Conservation (phyloP, 2,113 vertebrate genomes). For the Uria aalge region DNA sequence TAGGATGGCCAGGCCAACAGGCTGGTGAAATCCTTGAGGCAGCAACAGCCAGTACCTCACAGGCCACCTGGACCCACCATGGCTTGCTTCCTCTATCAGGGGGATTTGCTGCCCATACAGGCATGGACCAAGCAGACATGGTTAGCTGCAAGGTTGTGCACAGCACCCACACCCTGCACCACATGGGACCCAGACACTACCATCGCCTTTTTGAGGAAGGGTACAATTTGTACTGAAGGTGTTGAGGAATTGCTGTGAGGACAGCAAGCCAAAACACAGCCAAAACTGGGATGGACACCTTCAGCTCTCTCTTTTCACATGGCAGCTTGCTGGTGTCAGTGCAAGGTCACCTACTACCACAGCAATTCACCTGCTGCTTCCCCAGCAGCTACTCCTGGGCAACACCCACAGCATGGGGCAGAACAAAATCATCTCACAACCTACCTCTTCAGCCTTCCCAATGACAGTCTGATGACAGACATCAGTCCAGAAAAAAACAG, state of each 20-base stretch:
- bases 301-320: background rate
- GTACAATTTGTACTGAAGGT: background rate
- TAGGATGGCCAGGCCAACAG: background rate
- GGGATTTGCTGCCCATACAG: rapidly evolving
- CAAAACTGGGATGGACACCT: background rate
- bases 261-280: background rate
- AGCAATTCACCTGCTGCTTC: background rate
- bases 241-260: background rate
- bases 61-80: background rate
- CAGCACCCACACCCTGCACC: rapidly evolving
- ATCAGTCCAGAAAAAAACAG: background rate
- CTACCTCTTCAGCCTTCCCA: background rate
- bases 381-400: background rate
- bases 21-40: background rate
- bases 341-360: background rate
- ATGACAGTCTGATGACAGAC: too few species aligned
- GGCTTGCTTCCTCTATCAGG: background rate
- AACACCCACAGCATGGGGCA: rapidly evolving
- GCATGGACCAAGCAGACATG: background rate
- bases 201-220: background rate
- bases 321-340: too few species aligned
- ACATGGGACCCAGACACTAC: background rate
- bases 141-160: rapidly evolving
- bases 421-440: background rate
- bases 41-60: background rate